Evolutionary conservation across 2,113 vertebrate species (phyloP), one percentile per base, ranked within the genome.

Genomic region (Chionomys nivalis): DNA sequence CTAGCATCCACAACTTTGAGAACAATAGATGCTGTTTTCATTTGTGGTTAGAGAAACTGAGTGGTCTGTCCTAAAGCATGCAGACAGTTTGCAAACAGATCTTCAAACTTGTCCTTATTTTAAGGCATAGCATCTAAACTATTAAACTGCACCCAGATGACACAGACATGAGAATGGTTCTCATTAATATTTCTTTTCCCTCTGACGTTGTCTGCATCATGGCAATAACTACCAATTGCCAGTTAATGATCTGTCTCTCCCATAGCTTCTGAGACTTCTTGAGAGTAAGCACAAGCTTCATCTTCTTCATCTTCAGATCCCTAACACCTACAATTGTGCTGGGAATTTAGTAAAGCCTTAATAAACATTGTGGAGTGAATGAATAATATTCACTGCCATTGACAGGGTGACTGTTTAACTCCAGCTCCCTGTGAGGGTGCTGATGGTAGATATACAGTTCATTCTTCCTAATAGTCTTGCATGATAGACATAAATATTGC

Each of bases 401-500:
- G 81, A 28, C 58, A 83, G 14, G 39, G n/a, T 4, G 24, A 28
- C n/a, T 16, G 3, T 63, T 31, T 63, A 8, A 42, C 28, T 39
- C 58, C 5, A 13, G 6, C 1, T 3, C 58, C 8, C 4, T 0
- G 14, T 44, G 61, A 65, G 39, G 14, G 4, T 19, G n/a, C 26
- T 44, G 12, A 85, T 83, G 81, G 3, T 1, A 28, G 3, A 26
- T 85, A 44, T 65, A 19, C 26, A 44, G 2, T 11, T 65, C 39
- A 31, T 4, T 85, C 14, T 85, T 65, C 4, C 5, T 31, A 44
- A 26, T 12, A 65, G 39, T 28, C 14, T 44, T 85, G 26, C 61
- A 85, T 31, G 39, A 16, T 63, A 42, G 81, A 63, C 26, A 44
- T 63, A 39, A 55, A 63, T 1, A 63, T 63, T 24, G 7, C 26